These are phyloP conservation scores for Tyrophagus putrescentiae DNA, from an alignment of 1,140 invertebrate species.

Conservation along the genomic window DNA sequence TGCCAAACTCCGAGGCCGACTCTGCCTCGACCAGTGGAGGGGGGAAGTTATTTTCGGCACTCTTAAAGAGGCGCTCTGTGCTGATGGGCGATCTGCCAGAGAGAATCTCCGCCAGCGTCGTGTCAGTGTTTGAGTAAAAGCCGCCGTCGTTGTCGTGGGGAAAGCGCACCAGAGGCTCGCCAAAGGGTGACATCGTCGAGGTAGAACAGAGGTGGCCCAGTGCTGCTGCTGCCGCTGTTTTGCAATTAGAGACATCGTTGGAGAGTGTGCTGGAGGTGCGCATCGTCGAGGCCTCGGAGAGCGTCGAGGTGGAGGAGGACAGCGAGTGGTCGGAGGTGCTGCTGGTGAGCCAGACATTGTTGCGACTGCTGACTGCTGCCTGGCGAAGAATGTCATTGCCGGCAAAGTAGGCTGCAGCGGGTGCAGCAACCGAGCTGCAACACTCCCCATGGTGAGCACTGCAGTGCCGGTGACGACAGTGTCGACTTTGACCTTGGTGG, in stretches of 20 bases:
- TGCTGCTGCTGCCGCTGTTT: neutral
- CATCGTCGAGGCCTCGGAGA: slow-evolving; percentile 11
- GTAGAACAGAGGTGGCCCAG: neutral
- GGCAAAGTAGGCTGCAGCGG: too few relatives aligned
- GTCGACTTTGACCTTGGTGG: neutral
- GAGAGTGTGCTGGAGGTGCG: neutral
- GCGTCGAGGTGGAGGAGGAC: slow-evolving; percentile 14
- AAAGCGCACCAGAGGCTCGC: neutral
- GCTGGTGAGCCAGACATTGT: neutral
- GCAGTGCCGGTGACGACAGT: neutral
- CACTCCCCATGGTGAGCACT: neutral
- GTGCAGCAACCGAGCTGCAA: neutral
- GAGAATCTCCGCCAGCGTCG: neutral
- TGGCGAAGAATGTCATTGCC: too few relatives aligned
- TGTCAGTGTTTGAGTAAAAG: neutral
- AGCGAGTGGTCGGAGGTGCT: slow-evolving; percentile 20
- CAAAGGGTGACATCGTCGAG: slow-evolving; percentile 5
- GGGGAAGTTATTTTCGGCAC: slow-evolving; percentile 4
- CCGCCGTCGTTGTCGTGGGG: neutral
- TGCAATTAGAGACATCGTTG: slow-evolving; percentile 1
- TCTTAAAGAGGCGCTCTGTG: slow-evolving; percentile 1
- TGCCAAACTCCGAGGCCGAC: neutral
- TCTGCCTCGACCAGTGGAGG: neutral
- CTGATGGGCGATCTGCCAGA: slow-evolving; percentile 5
- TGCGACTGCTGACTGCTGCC: neutral